Evolutionary conservation across 1,140 invertebrate species (phyloP).

Genomic region (Halesus radiatus): DNA sequence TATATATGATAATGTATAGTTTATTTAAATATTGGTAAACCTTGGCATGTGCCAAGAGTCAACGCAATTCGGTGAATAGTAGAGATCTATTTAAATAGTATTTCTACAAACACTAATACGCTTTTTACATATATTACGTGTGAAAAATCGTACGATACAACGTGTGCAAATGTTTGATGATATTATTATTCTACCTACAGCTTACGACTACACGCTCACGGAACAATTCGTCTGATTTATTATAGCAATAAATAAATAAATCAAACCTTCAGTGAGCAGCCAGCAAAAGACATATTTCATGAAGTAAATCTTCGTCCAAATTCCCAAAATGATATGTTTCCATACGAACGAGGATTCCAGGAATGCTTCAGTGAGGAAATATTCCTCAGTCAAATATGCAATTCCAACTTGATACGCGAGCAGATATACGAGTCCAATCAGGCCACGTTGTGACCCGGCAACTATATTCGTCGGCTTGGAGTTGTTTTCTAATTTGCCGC

Average conservation of each 20-base stretch:
- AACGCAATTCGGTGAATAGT: too few relatives aligned
- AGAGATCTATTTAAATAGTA: too few relatives aligned
- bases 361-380: slow-evolving; percentile 78
- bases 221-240: not conserved
- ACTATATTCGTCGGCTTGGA: slow-evolving; percentile 67
- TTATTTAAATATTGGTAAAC: too few relatives aligned
- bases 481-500: slow-evolving; percentile 73
- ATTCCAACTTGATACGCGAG: slow-evolving; percentile 80
- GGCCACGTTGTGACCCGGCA: slow-evolving; percentile 72
- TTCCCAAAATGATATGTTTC: slow-evolving; percentile 77
- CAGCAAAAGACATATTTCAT: slow-evolving; percentile 96
- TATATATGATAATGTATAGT: too few relatives aligned
- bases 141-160: too few relatives aligned
- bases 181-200: too few relatives aligned
- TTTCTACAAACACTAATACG: too few relatives aligned
- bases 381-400: slow-evolving; percentile 76
- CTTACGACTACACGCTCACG: not conserved
- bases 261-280: slow-evolving; percentile 85
- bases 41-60: too few relatives aligned
- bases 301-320: slow-evolving; percentile 88
- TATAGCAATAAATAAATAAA: not conserved
- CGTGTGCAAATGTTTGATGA: too few relatives aligned
- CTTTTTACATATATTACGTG: too few relatives aligned
- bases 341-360: slow-evolving; percentile 73
- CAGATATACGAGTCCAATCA: slow-evolving; percentile 81